These are phyloP conservation scores for Fopius arisanus DNA, from an alignment of 1,140 invertebrate species.

Conservation along the genomic window DNA sequence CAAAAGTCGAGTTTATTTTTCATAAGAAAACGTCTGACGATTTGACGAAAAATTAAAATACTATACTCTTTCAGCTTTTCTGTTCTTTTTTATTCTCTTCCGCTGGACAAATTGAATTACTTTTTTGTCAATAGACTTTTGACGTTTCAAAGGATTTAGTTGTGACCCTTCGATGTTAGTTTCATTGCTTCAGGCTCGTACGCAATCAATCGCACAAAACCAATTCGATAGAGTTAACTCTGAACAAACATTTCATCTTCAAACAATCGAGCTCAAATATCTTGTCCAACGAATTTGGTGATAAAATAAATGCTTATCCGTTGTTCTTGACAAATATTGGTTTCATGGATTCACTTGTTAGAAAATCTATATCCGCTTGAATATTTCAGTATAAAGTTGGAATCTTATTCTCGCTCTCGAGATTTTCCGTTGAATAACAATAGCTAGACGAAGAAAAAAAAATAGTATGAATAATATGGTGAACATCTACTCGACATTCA, in stretches of 20 bases:
- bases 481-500: neutral
- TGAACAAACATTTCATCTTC: slow-evolving; percentile 26
- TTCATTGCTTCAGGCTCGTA: neutral
- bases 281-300: neutral
- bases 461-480: neutral
- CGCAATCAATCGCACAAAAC: slow-evolving; percentile 22
- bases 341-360: neutral
- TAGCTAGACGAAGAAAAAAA: neutral
- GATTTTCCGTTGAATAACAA: no score
- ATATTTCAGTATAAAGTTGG: no score
- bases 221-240: neutral
- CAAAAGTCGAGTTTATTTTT: neutral
- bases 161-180: neutral
- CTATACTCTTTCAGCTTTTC: neutral
- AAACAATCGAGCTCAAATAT: slow-evolving; percentile 22
- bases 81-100: neutral
- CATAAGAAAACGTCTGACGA: neutral
- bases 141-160: neutral
- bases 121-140: neutral
- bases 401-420: no score
- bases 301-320: neutral
- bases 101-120: neutral
- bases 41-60: neutral
- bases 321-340: neutral
- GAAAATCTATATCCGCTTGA: no score